Evolutionary conservation across 2,888 invertebrate genomes (phyloP).

Genomic region (Apantesis nais): DNA sequence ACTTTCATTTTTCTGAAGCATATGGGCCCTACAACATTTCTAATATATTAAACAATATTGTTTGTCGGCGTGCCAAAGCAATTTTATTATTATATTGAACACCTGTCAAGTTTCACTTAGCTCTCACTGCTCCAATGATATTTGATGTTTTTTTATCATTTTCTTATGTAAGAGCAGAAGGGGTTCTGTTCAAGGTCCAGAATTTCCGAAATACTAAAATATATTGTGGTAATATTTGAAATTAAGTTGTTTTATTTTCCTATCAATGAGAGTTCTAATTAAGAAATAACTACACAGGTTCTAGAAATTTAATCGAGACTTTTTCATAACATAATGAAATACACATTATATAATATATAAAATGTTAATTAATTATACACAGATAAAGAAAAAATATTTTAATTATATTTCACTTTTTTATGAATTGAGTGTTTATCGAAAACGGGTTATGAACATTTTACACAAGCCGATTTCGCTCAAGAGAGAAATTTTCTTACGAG

Average conservation of each 20-base stretch:
- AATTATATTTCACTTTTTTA: too few relatives aligned
- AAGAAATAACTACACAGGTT: too few relatives aligned
- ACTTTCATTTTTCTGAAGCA: background rate
- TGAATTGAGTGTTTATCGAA: too few relatives aligned
- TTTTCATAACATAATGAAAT: too few relatives aligned
- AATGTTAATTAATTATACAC: too few relatives aligned
- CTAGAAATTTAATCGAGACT: too few relatives aligned
- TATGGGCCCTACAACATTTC: background rate
- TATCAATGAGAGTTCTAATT: too few relatives aligned
- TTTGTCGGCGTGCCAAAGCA: background rate
- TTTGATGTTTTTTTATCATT: slow-evolving; percentile 8
- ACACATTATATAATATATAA: too few relatives aligned
- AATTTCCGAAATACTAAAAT: background rate
- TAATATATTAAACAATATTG: slow-evolving; percentile 9
- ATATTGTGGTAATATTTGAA: background rate
- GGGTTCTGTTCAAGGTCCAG: background rate
- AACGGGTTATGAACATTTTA: too few relatives aligned
- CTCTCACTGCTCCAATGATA: slow-evolving; percentile 5
- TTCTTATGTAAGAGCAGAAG: background rate
- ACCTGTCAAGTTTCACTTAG: slow-evolving; percentile 15
- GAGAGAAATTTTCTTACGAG: too few relatives aligned
- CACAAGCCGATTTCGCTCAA: too few relatives aligned
- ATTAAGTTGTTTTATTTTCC: background rate
- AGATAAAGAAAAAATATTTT: too few relatives aligned
- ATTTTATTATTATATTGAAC: slow-evolving; percentile 9